Conservation (phyloP, 2,888 invertebrate species). For the Agrochola macilenta region DNA sequence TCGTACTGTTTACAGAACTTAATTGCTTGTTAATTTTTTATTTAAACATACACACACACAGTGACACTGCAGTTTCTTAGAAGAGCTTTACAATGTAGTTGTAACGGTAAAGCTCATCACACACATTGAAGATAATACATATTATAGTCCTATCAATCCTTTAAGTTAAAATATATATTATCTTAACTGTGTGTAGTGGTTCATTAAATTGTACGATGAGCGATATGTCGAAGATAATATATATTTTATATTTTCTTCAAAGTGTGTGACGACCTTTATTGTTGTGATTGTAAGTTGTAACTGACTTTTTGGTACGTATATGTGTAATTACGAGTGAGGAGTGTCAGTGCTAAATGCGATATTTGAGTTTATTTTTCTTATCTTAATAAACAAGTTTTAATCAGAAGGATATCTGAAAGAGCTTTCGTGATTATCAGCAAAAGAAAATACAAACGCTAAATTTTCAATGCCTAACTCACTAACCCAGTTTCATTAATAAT, state of each 20-base stretch:
- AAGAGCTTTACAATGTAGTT: slow-evolving; percentile 1
- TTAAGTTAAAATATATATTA: no score
- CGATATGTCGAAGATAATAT: no score
- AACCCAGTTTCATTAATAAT: not conserved
- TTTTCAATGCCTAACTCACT: not conserved
- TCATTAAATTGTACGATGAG: no score
- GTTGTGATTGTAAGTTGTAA: slow-evolving; percentile 10
- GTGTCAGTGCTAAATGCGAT: not conserved
- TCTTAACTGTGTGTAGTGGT: no score
- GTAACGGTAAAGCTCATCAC: slow-evolving; percentile 9
- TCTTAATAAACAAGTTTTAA: not conserved
- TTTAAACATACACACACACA: slow-evolving; percentile 57
- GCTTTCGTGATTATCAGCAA: not conserved
- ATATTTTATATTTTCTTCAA: no score
- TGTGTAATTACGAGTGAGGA: not conserved
- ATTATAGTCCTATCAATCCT: no score
- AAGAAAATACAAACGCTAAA: not conserved
- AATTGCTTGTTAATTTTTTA: slow-evolving; percentile 72
- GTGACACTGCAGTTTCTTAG: slow-evolving; percentile 54
- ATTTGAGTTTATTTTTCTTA: not conserved
- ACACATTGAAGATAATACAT: no score
- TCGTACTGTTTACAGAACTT: slow-evolving; percentile 66
- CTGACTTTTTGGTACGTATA: not conserved
- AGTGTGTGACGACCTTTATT: not conserved
- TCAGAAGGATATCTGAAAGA: not conserved